phyloP scores from a whole-genome alignment of 2,113 vertebrate genomes.

The Pygathrix nemaeus region DNA sequence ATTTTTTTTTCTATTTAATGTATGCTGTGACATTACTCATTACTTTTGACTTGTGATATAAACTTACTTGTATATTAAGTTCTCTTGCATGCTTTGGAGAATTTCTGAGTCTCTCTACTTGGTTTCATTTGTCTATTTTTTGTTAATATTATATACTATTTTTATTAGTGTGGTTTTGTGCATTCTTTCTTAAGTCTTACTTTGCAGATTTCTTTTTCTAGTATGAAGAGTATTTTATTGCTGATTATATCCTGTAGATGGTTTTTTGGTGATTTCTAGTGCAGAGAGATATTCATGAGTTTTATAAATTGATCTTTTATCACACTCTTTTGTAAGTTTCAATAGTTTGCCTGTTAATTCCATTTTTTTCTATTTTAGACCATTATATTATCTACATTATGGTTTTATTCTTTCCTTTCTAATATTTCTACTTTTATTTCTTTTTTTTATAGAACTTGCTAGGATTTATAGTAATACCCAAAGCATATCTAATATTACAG shows the following conservation, averaged over 20 bases:
- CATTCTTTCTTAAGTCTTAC: neutral
- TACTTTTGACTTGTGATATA: neutral
- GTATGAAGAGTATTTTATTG: neutral
- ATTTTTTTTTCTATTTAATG: neutral
- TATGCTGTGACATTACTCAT: neutral
- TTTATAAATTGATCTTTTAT: neutral
- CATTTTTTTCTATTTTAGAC: neutral
- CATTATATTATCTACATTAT: neutral
- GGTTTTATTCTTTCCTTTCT: neutral
- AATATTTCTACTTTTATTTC: neutral
- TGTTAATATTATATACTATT: neutral
- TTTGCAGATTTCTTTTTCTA: neutral
- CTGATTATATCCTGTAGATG: neutral
- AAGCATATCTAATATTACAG: neutral
- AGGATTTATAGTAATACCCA: neutral
- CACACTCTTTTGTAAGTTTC: neutral
- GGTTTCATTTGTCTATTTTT: neutral
- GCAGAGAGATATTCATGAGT: neutral
- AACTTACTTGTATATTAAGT: neutral
- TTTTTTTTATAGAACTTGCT: neutral
- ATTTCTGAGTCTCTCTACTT: neutral
- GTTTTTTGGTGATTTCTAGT: neutral
- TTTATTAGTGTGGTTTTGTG: neutral
- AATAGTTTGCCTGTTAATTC: neutral
- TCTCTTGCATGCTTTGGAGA: neutral